Conservation (phyloP, 1,140 invertebrate species). For the Teleopsis dalmanni region DNA sequence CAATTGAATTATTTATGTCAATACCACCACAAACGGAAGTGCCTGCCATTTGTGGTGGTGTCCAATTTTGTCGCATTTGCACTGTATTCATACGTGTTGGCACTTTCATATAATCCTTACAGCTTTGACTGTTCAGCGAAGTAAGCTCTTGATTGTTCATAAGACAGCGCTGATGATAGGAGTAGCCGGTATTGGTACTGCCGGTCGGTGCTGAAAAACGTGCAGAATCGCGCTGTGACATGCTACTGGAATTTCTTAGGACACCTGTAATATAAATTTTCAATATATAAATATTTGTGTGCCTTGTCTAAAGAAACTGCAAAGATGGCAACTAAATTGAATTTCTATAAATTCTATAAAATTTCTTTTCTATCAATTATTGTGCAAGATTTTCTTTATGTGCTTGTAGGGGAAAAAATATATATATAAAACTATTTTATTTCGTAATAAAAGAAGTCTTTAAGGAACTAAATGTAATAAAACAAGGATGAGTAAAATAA, state of each 20-base stretch:
- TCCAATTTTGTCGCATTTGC: neutral
- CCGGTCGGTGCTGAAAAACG: conserved; percentile 14
- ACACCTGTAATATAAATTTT: conserved; percentile 7
- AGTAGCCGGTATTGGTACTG: conserved; percentile 18
- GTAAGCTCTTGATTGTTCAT: conserved; percentile 6
- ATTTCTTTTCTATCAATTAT: neutral
- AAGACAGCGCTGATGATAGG: conserved; percentile 12
- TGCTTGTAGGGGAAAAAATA: neutral
- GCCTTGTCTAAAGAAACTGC: neutral
- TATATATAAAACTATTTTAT: neutral
- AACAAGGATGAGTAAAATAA: too few species aligned
- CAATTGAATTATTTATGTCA: neutral
- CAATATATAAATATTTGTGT: neutral
- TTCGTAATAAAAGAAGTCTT: too few species aligned
- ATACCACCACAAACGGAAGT: neutral
- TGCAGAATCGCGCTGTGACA: conserved; percentile 5
- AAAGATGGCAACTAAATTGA: neutral
- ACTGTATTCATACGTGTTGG: neutral
- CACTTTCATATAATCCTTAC: neutral
- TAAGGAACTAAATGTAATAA: too few species aligned
- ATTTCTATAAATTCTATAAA: neutral
- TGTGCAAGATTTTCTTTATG: neutral
- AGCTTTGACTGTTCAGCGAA: neutral
- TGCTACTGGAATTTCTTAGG: conserved; percentile 11
- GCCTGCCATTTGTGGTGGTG: neutral